Conservation (phyloP, 2,888 invertebrate genomes). For the Malacosoma neustria region DNA sequence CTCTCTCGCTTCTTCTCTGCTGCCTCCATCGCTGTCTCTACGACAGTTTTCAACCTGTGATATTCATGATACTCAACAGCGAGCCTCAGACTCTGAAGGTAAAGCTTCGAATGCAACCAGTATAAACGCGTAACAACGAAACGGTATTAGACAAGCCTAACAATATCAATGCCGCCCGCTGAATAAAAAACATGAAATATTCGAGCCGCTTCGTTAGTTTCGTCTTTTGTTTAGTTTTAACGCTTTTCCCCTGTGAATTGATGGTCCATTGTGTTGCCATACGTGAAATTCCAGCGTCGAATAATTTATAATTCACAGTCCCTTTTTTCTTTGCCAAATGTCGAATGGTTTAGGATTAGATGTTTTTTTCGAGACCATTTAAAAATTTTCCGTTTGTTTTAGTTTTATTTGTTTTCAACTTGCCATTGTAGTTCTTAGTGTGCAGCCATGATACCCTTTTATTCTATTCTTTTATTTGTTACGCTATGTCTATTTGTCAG, state of each 20-base stretch:
- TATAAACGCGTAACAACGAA: too few relatives aligned
- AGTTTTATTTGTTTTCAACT: slow-evolving; percentile 4
- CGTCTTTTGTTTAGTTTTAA: slow-evolving; percentile 44
- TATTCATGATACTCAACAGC: too few relatives aligned
- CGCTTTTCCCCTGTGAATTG: slow-evolving; percentile 53
- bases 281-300: slow-evolving; percentile 49
- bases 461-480: background rate
- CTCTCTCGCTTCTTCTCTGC: too few relatives aligned
- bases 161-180: too few relatives aligned
- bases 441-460: background rate
- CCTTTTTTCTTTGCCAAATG: slow-evolving; percentile 30
- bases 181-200: too few relatives aligned
- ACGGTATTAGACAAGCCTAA: too few relatives aligned
- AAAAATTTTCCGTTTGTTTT: slow-evolving; percentile 20
- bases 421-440: background rate
- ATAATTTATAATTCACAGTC: slow-evolving; percentile 54
- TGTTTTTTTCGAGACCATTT: slow-evolving; percentile 21
- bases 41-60: too few relatives aligned
- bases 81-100: too few relatives aligned
- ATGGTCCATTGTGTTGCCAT: slow-evolving; percentile 63
- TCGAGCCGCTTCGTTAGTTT: slow-evolving; percentile 39
- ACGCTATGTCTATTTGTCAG: too few relatives aligned
- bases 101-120: too few relatives aligned
- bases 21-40: too few relatives aligned
- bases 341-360: slow-evolving; percentile 51